These are phyloP conservation scores for Chaetophractus vellerosus DNA, from an alignment of 2,797 vertebrate species.

Conservation along the genomic window DNA sequence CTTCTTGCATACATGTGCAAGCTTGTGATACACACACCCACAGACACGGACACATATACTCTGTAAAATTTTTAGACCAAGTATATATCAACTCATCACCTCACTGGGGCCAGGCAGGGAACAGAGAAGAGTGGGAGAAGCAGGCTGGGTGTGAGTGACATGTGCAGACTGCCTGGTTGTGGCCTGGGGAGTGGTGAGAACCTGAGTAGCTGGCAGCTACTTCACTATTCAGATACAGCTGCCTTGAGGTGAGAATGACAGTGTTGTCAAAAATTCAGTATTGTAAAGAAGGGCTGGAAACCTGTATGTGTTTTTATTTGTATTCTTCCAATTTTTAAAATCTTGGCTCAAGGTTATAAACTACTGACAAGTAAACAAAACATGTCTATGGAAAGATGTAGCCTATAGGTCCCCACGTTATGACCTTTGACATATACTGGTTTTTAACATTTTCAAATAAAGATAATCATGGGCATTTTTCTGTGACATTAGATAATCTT, in stretches of 20 bases:
- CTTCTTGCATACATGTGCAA: not conserved
- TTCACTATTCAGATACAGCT: not conserved
- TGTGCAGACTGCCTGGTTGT: fast-evolving
- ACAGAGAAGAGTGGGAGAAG: not conserved
- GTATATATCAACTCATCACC: not conserved
- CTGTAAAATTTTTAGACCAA: not conserved
- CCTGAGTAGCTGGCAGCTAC: too few relatives aligned
- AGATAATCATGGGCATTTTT: conserved; percentile 35
- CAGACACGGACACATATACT: not conserved
- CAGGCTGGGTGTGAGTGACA: fast-evolving
- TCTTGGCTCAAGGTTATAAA: not conserved
- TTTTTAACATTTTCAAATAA: conserved; percentile 45
- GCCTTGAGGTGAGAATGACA: not conserved
- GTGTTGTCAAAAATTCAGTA: not conserved
- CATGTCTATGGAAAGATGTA: not conserved
- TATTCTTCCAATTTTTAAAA: not conserved
- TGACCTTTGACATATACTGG: not conserved
- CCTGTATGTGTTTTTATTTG: not conserved
- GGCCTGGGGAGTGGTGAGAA: not conserved
- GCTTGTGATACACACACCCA: not conserved
- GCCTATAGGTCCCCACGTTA: not conserved
- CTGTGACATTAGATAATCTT: not conserved
- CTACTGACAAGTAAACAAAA: conserved; percentile 5
- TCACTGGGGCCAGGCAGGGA: not conserved
- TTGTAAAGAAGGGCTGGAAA: not conserved